Evolutionary conservation across 2,113 vertebrate genomes (phyloP).

Genomic region (Ceratotherium simum): DNA sequence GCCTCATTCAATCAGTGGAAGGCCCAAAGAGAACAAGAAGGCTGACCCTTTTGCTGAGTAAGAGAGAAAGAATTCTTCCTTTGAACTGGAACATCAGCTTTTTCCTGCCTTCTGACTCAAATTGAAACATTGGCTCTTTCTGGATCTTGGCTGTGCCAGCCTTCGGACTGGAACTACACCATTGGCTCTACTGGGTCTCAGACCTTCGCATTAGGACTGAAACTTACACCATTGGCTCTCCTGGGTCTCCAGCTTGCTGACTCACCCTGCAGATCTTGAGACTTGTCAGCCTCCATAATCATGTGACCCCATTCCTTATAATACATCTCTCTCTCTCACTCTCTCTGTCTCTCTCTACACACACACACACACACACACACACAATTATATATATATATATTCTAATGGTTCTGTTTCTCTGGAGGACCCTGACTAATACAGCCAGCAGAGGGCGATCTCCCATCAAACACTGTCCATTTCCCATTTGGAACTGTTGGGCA

Average conservation of each 20-base stretch:
- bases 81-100: background rate
- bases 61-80: background rate
- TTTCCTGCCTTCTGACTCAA: background rate
- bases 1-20: background rate
- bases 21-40: background rate
- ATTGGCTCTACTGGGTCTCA: background rate
- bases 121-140: background rate
- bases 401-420: background rate
- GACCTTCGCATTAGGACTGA: background rate
- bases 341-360: too few species aligned
- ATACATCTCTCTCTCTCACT: too few species aligned
- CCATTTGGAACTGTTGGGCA: background rate
- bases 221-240: background rate
- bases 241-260: background rate
- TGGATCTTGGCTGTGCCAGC: background rate
- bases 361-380: too few species aligned
- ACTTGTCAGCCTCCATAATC: too few species aligned
- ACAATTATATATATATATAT: background rate
- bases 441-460: constrained; percentile 62
- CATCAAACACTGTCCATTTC: background rate
- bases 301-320: too few species aligned
- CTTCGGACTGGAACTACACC: background rate
- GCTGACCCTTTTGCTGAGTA: background rate
- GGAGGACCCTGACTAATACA: background rate
- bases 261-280: background rate